phyloP scores from a whole-genome alignment of 2,797 vertebrate species.

The Eupleurogrammus muticus region DNA sequence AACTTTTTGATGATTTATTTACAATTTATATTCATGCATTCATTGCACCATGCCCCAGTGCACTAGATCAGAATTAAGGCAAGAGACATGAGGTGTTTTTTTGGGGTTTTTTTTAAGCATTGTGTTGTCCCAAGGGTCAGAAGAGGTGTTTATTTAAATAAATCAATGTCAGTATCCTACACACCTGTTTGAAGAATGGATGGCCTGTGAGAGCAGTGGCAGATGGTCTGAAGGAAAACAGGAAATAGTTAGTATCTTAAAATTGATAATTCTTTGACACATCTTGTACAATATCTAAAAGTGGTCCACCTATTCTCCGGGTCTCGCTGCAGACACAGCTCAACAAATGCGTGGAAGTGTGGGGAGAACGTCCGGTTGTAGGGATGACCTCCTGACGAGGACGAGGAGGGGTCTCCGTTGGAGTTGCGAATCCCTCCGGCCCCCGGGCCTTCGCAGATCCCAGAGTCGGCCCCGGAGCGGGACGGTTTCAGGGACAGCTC shows the following conservation, averaged over 20 bases:
- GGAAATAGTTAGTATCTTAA: background rate
- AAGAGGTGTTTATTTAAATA: background rate
- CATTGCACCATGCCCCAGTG: too few species aligned
- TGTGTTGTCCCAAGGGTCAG: background rate
- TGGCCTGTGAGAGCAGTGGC: conserved; percentile 90
- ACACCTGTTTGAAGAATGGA: conserved; percentile 98
- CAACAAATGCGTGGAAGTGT: conserved; percentile 95
- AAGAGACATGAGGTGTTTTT: background rate
- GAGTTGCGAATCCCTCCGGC: conserved; percentile 83
- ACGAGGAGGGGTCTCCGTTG: conserved; percentile 88
- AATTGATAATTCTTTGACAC: background rate
- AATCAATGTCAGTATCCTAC: conserved; percentile 27
- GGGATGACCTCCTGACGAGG: conserved; percentile 85
- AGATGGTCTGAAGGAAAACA: conserved; percentile 85
- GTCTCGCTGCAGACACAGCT: conserved; percentile 95
- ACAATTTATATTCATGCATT: too few species aligned
- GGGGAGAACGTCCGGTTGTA: conserved; percentile 94
- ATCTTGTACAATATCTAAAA: background rate
- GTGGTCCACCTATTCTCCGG: conserved; percentile 88
- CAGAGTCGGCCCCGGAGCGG: conserved; percentile 88
- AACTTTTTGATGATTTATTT: too few species aligned
- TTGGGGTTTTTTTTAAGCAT: background rate
- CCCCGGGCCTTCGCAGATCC: conserved; percentile 87
- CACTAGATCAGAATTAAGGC: background rate
- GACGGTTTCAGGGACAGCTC: conserved; percentile 93